Evolutionary conservation across 2,797 vertebrate species (phyloP), one percentile per base, ranked within the genome.

Genomic region (Paguma larvata): DNA sequence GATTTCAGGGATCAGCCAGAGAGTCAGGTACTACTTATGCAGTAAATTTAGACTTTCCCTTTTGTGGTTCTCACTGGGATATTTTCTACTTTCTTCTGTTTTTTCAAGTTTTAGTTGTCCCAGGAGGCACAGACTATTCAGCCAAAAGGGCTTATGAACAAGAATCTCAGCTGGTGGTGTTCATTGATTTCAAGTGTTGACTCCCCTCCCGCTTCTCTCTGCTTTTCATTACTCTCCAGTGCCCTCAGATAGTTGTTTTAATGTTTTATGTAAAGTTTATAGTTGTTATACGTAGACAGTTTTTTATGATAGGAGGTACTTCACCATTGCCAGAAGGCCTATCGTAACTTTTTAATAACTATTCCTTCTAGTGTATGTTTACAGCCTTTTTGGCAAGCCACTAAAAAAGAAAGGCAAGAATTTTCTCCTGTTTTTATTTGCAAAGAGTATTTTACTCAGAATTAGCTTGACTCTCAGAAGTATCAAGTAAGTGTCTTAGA

Each of bases 81-180:
- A 16, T 48, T 83, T 77, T 56, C 18, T 41, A 56, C 14, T 73
- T 70, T 73, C 23, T 96, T 94, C 59, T 87, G 2, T 90, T 19
- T 62, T 41, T 91, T 62, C 14, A 30, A n/a, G 65, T 75, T 97
- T 75, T 56, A 27, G 56, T 90, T 93, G 46, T 27, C 41, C n/a
- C 14, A 82, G 11, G 9, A 59, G 59, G 13, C 23, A 79, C 65
- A 93, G 44, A 82, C 38, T 30, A 18, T 94, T 89, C 30, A 53
- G 23, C 3, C 8, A 53, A 78, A 84, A 93, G 62, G 15, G 53
- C 41, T 80, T 91, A 41, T 25, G 83, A 86, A 63, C 23, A 78
- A 90, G 53, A 56, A 38, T 25, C 6, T 75, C 25, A 16, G 0
- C 2, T 44, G 21, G 3, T 23, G 16, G 27, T 93, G 23, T 72